Percentiles rank a stretch among this genome's conserved stretches.
phyloP scores from a whole-genome alignment of 1,140 invertebrate species.

The Mizuhopecten yessoensis region DNA sequence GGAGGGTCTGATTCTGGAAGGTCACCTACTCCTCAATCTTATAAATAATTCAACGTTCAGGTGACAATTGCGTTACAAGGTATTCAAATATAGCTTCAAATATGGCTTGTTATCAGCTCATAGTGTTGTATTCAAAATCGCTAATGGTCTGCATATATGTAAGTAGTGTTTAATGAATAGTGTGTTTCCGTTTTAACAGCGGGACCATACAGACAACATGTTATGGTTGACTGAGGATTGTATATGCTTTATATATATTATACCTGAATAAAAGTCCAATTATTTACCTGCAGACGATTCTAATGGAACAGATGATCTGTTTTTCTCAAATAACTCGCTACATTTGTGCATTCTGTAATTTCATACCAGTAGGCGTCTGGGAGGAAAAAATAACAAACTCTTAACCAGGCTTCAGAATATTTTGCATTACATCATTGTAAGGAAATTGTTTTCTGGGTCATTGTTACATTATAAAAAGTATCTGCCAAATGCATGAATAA shows the following conservation, averaged over 20 bases:
- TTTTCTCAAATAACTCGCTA: not conserved
- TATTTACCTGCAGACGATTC: not conserved
- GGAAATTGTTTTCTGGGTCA: not conserved
- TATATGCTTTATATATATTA: not conserved
- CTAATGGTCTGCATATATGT: not conserved
- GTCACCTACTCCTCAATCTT: not conserved
- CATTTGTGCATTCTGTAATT: slow-evolving; percentile 23
- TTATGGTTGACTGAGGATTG: not conserved
- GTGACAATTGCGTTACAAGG: not conserved
- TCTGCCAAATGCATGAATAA: not conserved
- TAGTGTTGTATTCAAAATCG: not conserved
- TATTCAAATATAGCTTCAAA: not conserved
- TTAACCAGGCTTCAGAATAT: not conserved
- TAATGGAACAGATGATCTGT: not conserved
- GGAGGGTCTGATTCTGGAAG: not conserved
- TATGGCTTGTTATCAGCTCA: not conserved
- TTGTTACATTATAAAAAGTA: not conserved
- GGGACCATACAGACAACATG: not conserved
- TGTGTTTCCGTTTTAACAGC: not conserved
- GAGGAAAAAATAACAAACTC: not conserved
- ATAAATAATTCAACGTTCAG: not conserved
- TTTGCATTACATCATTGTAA: not conserved
- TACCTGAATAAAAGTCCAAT: not conserved
- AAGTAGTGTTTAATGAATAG: not conserved
- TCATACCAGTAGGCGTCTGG: not conserved